Evolutionary conservation across 2,797 vertebrate species (phyloP).

Genomic region (Mormyrops attenuatus): DNA sequence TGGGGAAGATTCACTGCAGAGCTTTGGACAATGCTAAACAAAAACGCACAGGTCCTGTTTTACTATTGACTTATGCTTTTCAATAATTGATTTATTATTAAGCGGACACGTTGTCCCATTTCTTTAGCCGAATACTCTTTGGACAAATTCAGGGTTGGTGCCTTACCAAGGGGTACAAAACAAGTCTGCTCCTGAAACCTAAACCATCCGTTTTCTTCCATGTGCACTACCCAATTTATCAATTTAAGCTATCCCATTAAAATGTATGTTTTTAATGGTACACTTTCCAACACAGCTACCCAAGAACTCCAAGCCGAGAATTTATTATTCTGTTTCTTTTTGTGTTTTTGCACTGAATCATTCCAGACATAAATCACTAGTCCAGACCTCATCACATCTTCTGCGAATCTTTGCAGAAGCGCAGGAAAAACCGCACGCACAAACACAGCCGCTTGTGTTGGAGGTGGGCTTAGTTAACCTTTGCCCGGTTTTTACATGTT

Average conservation of each 20-base stretch:
- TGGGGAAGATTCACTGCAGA: background rate
- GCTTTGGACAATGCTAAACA: background rate
- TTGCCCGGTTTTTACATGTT: background rate
- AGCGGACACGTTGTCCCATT: background rate
- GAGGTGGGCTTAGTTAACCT: background rate
- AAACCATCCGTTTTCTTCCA: background rate
- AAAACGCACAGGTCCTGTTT: background rate
- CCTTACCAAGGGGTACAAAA: background rate
- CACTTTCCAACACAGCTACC: background rate
- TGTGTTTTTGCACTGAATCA: background rate
- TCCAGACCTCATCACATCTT: background rate
- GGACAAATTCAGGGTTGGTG: background rate
- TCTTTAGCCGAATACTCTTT: background rate
- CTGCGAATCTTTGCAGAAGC: background rate
- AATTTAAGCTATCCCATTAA: background rate
- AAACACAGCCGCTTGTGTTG: background rate
- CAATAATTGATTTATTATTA: background rate
- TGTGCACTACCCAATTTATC: background rate
- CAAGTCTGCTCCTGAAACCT: background rate
- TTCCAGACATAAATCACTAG: background rate
- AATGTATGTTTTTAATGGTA: background rate
- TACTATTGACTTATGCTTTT: background rate
- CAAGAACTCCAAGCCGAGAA: background rate
- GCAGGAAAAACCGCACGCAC: background rate
- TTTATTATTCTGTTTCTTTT: background rate